Evolutionary conservation across 2,113 vertebrate species (phyloP).

Genomic region (Dolichallabes microphthalmus): DNA sequence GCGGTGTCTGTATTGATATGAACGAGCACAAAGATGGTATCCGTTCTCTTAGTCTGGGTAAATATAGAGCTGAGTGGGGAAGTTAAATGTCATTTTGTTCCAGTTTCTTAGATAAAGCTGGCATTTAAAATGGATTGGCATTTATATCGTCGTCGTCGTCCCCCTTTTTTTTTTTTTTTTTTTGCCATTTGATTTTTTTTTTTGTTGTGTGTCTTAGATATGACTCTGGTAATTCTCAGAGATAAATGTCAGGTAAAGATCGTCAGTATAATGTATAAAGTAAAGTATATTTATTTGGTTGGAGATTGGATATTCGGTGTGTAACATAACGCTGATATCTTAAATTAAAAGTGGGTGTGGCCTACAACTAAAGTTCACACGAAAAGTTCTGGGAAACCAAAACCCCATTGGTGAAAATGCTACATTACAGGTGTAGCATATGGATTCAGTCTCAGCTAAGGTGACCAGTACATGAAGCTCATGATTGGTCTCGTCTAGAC

Average conservation of each 20-base stretch:
- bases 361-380: neutral
- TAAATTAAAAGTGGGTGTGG: neutral
- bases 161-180: too few relatives aligned
- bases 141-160: too few relatives aligned
- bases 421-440: too few relatives aligned
- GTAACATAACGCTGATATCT: neutral
- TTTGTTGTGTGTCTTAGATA: neutral
- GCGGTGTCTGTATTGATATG: neutral
- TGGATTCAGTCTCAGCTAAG: neutral
- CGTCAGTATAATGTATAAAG: neutral
- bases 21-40: neutral
- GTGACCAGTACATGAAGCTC: neutral
- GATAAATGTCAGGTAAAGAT: neutral
- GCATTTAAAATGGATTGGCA: neutral
- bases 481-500: neutral
- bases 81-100: neutral
- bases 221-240: neutral
- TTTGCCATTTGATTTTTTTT: neutral
- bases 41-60: neutral
- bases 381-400: neutral
- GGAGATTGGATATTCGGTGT: neutral
- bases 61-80: neutral
- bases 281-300: neutral
- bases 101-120: neutral
- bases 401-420: neutral